Base-by-base conservation (phyloP, 2,113 vertebrate species). In the Bujurquina vittata region DNA sequence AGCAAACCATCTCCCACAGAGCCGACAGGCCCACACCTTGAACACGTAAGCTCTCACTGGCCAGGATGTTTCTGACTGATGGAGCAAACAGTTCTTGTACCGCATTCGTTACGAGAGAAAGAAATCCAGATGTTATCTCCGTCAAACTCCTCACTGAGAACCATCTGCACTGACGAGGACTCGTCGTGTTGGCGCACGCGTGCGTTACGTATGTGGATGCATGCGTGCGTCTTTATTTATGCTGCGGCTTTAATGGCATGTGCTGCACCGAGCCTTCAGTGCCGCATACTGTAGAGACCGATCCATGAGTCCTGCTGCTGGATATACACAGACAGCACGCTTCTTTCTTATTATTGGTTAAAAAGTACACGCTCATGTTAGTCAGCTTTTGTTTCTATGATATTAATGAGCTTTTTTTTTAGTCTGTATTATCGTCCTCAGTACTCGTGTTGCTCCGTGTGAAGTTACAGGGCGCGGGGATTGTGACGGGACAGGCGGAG, bases 401-500 rank as follows among this genome's bases (percentile, higher is more conserved):
- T 72, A 33, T 72, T 54, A 72, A 33, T 72, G 10, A 31, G 46
- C 26, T 31, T 72, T 17, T 20, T 54, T 72, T 72, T 33, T 72
- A 72, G 17, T 14, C 52, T 3, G 52, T 20, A 12, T 52, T 52
- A 49, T 69, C 40, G 43, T 31, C 43, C 23, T 52, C 10, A 46
- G 15, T 15, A 18, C 46, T 49, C 2, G 4, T 83, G 35, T 78
- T 67, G 2, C 0, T 74, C 8, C 7, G 0, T 60, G 26, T 73
- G 1, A 10, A 84, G 83, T 10, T 88, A 3, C 88, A 99, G 98
- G 96, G 96, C 1, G 73, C 69, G 4, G 93, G 95, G 73, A 85
- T 99, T 2, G 59, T 95, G 67, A 99, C 97, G 0, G 98, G 98
- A 1, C 88, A 83, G 1, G 93, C 88, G 0, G 82, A 92, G 72